Conservation (phyloP, 2,797 vertebrate species). For the Gadopsis bispinosus region DNA sequence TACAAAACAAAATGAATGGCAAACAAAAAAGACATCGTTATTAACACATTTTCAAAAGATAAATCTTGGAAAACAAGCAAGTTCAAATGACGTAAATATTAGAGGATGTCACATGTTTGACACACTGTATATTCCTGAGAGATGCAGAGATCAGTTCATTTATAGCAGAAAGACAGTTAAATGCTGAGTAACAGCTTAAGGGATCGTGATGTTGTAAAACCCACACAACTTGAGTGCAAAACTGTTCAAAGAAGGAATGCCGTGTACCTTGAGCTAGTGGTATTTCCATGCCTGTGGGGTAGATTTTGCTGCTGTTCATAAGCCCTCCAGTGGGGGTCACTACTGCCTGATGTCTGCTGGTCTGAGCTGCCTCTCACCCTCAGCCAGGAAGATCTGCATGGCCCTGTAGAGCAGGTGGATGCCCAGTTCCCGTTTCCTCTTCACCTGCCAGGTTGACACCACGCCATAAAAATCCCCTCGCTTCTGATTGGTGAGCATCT, state of each 20-base stretch:
- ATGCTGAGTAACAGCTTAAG: neutral
- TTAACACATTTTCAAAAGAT: neutral
- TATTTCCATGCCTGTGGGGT: neutral
- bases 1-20: neutral
- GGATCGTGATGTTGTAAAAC: neutral
- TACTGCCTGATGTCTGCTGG: slow-evolving; percentile 87
- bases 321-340: neutral
- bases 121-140: neutral
- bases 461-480: slow-evolving; percentile 90
- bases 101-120: neutral
- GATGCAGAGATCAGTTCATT: neutral
- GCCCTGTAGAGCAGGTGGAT: slow-evolving; percentile 88
- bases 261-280: slow-evolving; percentile 21
- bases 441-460: slow-evolving; percentile 84
- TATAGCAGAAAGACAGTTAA: neutral
- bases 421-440: slow-evolving; percentile 84
- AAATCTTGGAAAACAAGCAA: neutral
- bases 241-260: neutral
- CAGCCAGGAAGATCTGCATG: slow-evolving; percentile 92
- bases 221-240: neutral
- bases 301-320: slow-evolving; percentile 1
- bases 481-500: slow-evolving; percentile 92
- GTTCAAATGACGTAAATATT: neutral
- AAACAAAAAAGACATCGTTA: neutral
- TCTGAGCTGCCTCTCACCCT: slow-evolving; percentile 91